phyloP scores from a whole-genome alignment of 2,113 vertebrate species.

The Caloenas nicobarica region DNA sequence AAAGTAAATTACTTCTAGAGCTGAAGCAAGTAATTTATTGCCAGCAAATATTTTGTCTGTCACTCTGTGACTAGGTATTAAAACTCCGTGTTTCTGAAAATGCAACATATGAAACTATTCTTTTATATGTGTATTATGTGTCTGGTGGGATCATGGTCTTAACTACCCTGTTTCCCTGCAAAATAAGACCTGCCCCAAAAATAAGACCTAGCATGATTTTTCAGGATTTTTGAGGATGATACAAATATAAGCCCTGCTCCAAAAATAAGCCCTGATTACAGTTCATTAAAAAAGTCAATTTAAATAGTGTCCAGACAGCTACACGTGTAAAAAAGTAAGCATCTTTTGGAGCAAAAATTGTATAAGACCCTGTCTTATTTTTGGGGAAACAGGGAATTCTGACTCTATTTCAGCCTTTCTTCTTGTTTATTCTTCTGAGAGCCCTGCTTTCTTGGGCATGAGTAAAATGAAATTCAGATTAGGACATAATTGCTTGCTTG shows the following conservation, averaged over 20 bases:
- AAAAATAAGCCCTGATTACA: no score
- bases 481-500: neutral
- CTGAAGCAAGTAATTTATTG: neutral
- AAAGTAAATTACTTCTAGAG: neutral
- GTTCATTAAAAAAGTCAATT: no score
- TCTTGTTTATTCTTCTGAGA: neutral
- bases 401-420: neutral
- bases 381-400: neutral
- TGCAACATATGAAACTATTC: neutral
- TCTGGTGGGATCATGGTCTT: neutral
- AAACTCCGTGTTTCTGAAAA: neutral
- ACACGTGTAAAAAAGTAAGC: no score
- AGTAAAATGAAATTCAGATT: neutral
- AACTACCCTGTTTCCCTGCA: neutral
- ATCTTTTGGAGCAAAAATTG: no score
- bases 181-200: no score
- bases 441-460: neutral
- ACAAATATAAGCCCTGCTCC: no score
- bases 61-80: neutral
- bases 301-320: no score
- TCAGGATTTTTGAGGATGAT: no score
- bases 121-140: neutral
- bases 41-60: neutral
- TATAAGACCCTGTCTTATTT: no score
- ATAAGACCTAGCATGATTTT: no score